Conservation (phyloP, 2,888 invertebrate genomes). For the Hypomecis atomaria region DNA sequence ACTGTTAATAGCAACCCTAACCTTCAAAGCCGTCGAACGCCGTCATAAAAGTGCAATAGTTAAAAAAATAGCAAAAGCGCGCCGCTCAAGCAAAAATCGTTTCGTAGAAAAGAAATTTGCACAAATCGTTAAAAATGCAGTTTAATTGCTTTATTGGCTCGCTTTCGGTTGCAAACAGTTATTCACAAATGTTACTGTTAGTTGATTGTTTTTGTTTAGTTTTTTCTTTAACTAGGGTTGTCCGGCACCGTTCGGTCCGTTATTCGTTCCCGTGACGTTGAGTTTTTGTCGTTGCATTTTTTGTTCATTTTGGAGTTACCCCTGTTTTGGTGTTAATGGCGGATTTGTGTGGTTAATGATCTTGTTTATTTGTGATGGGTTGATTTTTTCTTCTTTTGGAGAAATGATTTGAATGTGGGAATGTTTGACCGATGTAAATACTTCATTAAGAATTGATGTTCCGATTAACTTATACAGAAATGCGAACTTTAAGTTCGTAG, state of each 20-base stretch:
- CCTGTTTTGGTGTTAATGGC: constrained; percentile 29
- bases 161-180: constrained; percentile 46
- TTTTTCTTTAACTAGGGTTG: constrained; percentile 41
- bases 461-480: no score
- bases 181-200: constrained; percentile 46
- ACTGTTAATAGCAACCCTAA: constrained; percentile 54
- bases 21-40: constrained; percentile 35
- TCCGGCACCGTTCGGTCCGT: constrained; percentile 50
- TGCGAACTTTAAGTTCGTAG: no score
- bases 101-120: constrained; percentile 79
- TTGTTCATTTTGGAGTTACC: constrained; percentile 26
- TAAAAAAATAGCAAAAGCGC: constrained; percentile 48
- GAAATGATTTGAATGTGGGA: no score
- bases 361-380: constrained; percentile 7
- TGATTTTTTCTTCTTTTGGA: not conserved
- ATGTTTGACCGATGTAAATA: no score
- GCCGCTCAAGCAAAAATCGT: constrained; percentile 42
- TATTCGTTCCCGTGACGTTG: constrained; percentile 60
- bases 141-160: constrained; percentile 58
- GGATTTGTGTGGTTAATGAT: constrained; percentile 17
- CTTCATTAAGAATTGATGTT: no score
- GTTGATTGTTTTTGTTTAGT: constrained; percentile 45
- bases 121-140: constrained; percentile 53
- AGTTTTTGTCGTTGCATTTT: constrained; percentile 45
- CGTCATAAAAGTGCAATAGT: constrained; percentile 26